Percentiles rank a stretch among this genome's conserved stretches.
Conservation (phyloP, 2,113 vertebrate species). For the Mus spicilegus region DNA sequence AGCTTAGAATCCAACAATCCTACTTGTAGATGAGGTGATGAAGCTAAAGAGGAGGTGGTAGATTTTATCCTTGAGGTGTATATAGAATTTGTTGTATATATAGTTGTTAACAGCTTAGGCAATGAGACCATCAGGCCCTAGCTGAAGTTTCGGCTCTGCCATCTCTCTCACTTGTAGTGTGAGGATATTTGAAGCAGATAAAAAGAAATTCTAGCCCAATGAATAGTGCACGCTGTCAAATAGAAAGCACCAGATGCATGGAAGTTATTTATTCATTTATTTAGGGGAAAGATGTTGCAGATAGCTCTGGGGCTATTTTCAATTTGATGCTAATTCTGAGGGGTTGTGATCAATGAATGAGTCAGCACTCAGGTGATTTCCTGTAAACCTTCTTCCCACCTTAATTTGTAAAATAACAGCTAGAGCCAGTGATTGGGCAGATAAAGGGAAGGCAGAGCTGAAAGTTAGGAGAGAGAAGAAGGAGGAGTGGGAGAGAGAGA, state of each 20-base stretch:
- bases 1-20: not conserved
- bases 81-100: not conserved
- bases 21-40: not conserved
- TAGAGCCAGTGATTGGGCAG: no score
- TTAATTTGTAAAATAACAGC: no score
- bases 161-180: not conserved
- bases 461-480: no score
- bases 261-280: not conserved
- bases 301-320: no score
- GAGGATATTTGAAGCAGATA: not conserved
- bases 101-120: not conserved
- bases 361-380: no score
- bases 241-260: not conserved
- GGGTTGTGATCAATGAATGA: no score
- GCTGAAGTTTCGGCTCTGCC: not conserved
- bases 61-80: not conserved
- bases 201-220: not conserved
- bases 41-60: not conserved
- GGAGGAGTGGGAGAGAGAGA: no score
- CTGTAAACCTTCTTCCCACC: no score
- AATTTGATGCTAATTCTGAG: no score
- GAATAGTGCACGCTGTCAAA: not conserved
- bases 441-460: no score
- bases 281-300: not conserved
- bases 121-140: not conserved